Evolutionary conservation across 2,113 vertebrate genomes (phyloP), one percentile per base, ranked within the genome.

Genomic region (Recurvirostra avosetta): DNA sequence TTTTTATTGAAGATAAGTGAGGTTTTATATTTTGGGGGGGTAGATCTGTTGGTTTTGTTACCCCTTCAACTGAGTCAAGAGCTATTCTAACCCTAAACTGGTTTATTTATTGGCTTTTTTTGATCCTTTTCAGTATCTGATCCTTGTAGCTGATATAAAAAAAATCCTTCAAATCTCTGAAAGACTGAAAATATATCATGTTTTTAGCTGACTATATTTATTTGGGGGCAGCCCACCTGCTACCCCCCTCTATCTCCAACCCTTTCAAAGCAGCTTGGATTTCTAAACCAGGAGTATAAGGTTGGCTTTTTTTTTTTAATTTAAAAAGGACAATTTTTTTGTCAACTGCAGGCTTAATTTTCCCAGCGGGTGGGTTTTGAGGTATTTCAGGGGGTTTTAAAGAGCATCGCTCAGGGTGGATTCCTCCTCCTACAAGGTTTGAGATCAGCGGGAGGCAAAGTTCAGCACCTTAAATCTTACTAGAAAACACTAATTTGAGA

Each of bases 1-100:
- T n/a, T 19, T 25, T 36, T 30, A 4, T 26, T 16, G 9, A 9
- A 20, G 1, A 30, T 12, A 21, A 59, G 3, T 0, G 17, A 15
- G 2, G 4, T 4, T 15, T 23, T 41, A 22, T 26, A 4, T 53
- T 32, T 8, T 2, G 4, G 20, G 4, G 4, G 5, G 2, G 8
- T 25, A 3, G 41, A 29, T 13, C 3, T 20, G 9, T 32, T 53
- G 26, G 2, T 5, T 30, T 53, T 36, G 5, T 20, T 62, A 4
- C 1, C 2, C 3, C 3, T 53, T 36, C 53, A 9, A 4, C 3
- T 18, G 5, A 36, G 14, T 20, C 2, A 8, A 32, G 25, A 68
- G 9, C 12, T 14, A 8, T 22, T 72, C 15, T 43, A 36, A 15
- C 3, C 5, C 7, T 14, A 13, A 52, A 25, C 22, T 63, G 8